Percentiles rank a stretch among this genome's conserved stretches.
phyloP scores from a whole-genome alignment of 2,888 invertebrate genomes.

The Rapana venosa region DNA sequence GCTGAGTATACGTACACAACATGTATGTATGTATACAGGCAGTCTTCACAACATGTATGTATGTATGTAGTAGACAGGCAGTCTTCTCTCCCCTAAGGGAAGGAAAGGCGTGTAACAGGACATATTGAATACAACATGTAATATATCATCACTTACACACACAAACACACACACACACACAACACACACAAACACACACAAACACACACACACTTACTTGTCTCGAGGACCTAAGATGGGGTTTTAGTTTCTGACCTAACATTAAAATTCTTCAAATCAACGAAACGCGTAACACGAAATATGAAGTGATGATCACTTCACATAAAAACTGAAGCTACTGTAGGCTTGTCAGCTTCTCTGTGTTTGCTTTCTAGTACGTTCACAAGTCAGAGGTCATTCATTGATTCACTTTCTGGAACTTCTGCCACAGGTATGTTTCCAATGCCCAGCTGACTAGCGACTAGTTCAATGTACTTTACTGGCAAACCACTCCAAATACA shows the following conservation, averaged over 20 bases:
- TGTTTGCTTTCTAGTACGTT: not conserved
- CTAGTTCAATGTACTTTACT: no score
- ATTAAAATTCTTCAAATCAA: no score
- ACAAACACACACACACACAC: not conserved
- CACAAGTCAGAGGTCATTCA: not conserved
- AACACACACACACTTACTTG: not conserved
- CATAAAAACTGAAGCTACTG: no score
- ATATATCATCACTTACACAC: no score
- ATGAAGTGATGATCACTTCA: no score
- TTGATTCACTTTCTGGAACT: no score
- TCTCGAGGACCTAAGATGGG: not conserved
- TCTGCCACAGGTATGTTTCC: no score
- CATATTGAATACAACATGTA: not conserved
- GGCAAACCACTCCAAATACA: no score
- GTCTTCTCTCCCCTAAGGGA: not conserved
- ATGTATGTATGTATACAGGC: no score
- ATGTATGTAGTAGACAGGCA: constrained; percentile 3
- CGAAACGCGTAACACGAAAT: no score
- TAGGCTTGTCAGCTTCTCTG: not conserved
- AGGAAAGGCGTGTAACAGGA: not conserved
- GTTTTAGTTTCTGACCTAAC: not conserved
- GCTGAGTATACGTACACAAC: constrained; percentile 35
- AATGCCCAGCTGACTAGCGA: no score
- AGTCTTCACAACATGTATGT: no score
- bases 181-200: not conserved